Percentiles rank a stretch among this genome's conserved stretches.
These are phyloP conservation scores for Scalopus aquaticus DNA, from an alignment of 2,113 vertebrate genomes.

Conservation along the genomic window DNA sequence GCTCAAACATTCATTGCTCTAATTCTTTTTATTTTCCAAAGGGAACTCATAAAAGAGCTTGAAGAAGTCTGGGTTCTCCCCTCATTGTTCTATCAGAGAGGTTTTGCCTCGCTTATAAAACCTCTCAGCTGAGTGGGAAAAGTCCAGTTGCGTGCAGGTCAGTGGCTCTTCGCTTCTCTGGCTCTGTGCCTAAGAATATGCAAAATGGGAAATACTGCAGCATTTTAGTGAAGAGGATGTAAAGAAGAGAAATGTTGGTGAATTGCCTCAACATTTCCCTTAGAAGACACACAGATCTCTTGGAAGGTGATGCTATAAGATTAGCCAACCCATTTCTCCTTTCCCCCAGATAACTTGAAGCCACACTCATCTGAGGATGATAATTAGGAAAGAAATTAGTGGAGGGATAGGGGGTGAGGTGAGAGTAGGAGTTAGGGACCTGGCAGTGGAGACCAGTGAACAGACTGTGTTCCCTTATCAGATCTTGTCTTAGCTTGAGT, in stretches of 20 bases:
- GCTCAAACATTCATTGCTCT: background rate
- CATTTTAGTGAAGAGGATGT: background rate
- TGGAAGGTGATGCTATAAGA: background rate
- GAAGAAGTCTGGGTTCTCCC: background rate
- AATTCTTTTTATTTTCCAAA: slow-evolving; percentile 38
- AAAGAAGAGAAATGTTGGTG: background rate
- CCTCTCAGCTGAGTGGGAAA: background rate
- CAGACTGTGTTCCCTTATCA: background rate
- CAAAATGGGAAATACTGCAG: background rate
- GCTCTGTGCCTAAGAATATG: background rate
- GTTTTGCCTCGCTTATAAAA: background rate
- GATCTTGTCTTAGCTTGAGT: background rate
- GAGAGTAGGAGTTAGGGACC: rapidly evolving
- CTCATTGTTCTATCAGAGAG: background rate
- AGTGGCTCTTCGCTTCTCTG: background rate
- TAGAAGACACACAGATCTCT: background rate
- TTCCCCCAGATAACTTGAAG: background rate
- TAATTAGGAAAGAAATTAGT: background rate
- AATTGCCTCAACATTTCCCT: background rate
- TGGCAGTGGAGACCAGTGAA: background rate
- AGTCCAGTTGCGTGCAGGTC: too few relatives aligned
- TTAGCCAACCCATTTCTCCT: background rate
- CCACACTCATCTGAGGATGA: background rate
- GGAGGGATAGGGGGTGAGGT: rapidly evolving
- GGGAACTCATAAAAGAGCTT: background rate